These are phyloP conservation scores for Drosophila eohydei DNA, from an alignment of 2,888 invertebrate genomes.

Conservation along the genomic window DNA sequence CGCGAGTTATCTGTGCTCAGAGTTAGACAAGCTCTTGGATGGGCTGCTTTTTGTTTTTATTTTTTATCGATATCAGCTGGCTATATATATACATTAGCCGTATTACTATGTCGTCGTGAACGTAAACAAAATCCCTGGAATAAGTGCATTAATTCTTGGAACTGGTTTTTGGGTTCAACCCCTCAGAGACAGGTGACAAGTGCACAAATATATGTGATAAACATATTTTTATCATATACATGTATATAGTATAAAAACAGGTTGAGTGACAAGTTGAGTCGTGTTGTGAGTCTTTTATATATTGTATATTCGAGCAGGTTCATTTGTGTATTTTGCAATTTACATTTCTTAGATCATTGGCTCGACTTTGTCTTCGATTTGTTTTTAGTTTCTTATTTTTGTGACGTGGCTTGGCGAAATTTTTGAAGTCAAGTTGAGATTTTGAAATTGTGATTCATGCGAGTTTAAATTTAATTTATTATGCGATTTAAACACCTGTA, in stretches of 20 bases:
- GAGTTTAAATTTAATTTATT: conserved; percentile 68
- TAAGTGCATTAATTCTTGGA: conserved; percentile 62
- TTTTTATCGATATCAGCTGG: conserved; percentile 34
- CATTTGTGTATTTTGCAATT: conserved; percentile 47
- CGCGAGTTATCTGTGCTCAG: conserved; percentile 25
- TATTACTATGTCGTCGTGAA: conserved; percentile 19
- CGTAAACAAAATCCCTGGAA: conserved; percentile 66
- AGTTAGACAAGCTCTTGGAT: conserved; percentile 1
- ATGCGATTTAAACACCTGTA: conserved; percentile 63
- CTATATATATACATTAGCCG: conserved; percentile 18
- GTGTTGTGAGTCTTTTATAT: conserved; percentile 30
- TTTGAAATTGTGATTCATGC: conserved; percentile 60
- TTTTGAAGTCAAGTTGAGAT: conserved; percentile 37
- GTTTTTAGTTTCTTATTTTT: conserved; percentile 29
- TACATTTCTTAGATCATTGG: conserved; percentile 72
- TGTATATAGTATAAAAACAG: conserved; percentile 34
- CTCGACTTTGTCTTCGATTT: conserved; percentile 21
- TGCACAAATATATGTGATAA: not conserved
- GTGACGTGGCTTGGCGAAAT: conserved; percentile 46
- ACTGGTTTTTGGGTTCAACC: conserved; percentile 57
- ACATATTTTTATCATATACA: not conserved
- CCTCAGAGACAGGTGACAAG: conserved; percentile 35
- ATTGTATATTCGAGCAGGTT: conserved; percentile 22
- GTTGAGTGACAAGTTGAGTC: conserved; percentile 70
- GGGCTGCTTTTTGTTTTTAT: not conserved